These are phyloP conservation scores for Etheostoma nigrum DNA, from an alignment of 2,797 vertebrate species.

Conservation along the genomic window DNA sequence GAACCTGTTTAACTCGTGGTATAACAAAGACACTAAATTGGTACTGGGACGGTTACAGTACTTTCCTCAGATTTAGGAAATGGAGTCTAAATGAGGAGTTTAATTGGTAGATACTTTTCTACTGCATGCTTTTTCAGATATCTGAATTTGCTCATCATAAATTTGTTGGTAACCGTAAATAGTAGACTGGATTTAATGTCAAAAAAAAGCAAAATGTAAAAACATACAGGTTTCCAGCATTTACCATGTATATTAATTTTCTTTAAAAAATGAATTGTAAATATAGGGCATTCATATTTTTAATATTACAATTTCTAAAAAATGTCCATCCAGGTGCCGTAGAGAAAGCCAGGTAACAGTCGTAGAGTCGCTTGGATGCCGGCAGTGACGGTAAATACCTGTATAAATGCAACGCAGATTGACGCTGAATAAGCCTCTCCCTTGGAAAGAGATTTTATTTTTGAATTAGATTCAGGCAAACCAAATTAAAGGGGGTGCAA, in stretches of 20 bases:
- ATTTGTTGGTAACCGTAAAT: conserved; percentile 18
- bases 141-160: conserved; percentile 1
- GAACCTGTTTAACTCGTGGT: conserved; percentile 21
- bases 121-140: background rate
- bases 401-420: conserved; percentile 69
- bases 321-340: background rate
- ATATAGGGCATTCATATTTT: background rate
- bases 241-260: background rate
- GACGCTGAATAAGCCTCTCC: conserved; percentile 40
- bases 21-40: conserved; percentile 18
- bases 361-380: conserved; percentile 1
- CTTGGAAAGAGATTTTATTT: conserved; percentile 37
- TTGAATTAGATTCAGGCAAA: conserved; percentile 77
- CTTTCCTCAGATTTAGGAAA: conserved; percentile 23
- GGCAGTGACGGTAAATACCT: conserved; percentile 55
- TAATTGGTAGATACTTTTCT: background rate
- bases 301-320: background rate
- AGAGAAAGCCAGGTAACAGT: conserved; percentile 6
- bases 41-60: background rate
- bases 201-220: conserved; percentile 7
- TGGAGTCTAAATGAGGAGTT: background rate
- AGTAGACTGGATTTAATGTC: conserved; percentile 3
- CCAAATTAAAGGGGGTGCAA: conserved; percentile 78
- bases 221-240: conserved; percentile 3
- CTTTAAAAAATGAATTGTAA: background rate